phyloP scores from a whole-genome alignment of 2,888 invertebrate species.

The Chloromyia formosa region DNA sequence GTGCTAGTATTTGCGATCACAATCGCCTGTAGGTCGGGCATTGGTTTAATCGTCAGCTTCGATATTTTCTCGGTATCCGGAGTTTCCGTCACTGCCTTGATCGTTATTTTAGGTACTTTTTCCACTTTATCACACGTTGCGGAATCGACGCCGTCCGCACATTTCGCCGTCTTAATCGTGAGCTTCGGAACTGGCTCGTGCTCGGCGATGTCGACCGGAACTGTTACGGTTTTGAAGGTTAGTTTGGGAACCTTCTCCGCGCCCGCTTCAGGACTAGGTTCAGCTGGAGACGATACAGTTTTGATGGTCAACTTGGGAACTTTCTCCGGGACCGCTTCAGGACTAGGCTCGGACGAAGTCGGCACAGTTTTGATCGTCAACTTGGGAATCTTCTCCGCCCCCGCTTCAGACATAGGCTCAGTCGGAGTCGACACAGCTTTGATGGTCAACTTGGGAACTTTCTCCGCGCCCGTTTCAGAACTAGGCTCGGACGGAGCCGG shows the following conservation, averaged over 20 bases:
- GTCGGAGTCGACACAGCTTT: slow-evolving; percentile 46
- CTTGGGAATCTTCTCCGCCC: slow-evolving; percentile 55
- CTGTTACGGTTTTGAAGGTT: slow-evolving; percentile 65
- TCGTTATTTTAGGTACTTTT: slow-evolving; percentile 50
- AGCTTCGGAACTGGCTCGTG: slow-evolving; percentile 56
- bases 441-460: slow-evolving; percentile 45
- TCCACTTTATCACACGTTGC: slow-evolving; percentile 51
- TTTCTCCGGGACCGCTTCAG: background rate
- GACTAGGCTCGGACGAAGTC: background rate
- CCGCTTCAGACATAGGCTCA: background rate
- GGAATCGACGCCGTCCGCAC: background rate
- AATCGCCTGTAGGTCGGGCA: slow-evolving; percentile 44
- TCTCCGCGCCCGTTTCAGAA: slow-evolving; percentile 32
- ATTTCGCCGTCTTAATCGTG: slow-evolving; percentile 45
- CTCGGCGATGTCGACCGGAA: slow-evolving; percentile 52
- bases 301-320: slow-evolving; percentile 56
- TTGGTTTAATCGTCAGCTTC: slow-evolving; percentile 56
- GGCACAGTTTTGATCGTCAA: slow-evolving; percentile 26
- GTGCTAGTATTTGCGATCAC: background rate
- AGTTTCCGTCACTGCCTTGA: slow-evolving; percentile 53
- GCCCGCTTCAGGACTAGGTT: background rate
- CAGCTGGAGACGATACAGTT: slow-evolving; percentile 49
- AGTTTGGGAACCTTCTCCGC: slow-evolving; percentile 52
- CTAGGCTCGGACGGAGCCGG: background rate
- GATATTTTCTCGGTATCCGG: slow-evolving; percentile 47